Base-by-base conservation (phyloP, 2,888 invertebrate genomes). In the Dioctria linearis region DNA sequence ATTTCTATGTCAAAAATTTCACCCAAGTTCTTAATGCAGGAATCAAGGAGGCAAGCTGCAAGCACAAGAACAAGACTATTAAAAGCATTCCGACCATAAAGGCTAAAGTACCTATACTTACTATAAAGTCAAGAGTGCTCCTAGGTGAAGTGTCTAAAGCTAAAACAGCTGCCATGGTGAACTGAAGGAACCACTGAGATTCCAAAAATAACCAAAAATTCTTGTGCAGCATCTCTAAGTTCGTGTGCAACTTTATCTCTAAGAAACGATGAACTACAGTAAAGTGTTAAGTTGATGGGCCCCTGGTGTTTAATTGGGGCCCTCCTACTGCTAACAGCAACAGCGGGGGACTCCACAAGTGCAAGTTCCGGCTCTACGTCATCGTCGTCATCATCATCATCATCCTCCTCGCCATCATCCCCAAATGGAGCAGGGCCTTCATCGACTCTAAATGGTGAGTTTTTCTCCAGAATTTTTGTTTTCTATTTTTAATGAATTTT, bases 301-400 rank as follows among this genome's bases (percentile, higher is more conserved):
- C 86, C 87, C 85, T 87, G 89, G 88, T 87, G 86, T 86, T 84
- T 88, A 86, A 87, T 89, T 87, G 88, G 88, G 85, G 88, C 87
- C 88, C 89, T 89, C 87, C 87, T 89, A 84, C 86, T 89, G 88
- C 87, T 89, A 83, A 86, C 87, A 85, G 87, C 88, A 86, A 88
- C 87, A 85, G 87, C 86, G 87, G 88, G 88, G 87, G 88, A 88
- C 86, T 88, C 88, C 87, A 88, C 87, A 83, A 88, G 87, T 80
- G 80, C 81, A 25, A 57, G 57, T 57, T 79, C 67, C 57, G 49
- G 66, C 6, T 66, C 78, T 8, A 9, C 80, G 37, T 66, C 75
- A 59, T 57, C 73, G 11, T 9, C 78, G 25, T 25, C 25, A 25
- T 25, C 25, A 25, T 25, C 25, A 25, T 25, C 25, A 25, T 25